Base-by-base conservation (phyloP, 2,797 vertebrate genomes). In the Eidolon dupreanum region DNA sequence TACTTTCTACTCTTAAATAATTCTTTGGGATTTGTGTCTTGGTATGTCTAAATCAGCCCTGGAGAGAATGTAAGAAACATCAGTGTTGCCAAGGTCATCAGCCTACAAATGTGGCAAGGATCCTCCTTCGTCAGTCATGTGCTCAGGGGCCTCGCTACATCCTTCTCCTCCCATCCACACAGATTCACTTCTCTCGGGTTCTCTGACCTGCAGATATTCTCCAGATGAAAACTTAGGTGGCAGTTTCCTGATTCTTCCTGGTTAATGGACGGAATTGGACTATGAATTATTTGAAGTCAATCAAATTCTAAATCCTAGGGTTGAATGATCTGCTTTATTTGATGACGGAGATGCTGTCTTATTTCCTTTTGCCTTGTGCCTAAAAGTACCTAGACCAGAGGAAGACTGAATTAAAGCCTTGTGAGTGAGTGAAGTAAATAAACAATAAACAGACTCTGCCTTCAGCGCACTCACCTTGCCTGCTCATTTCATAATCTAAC, bases 81-180 rank as follows among this genome's bases (percentile, higher is more conserved):
- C n/a, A 6, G 36, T 24, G 31, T 46, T 28, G 2, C 20, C 70
- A 55, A 74, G 79, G 10, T 15, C 19, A 26, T 57, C 24, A 16
- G 11, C 17, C 19, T 43, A 2, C n/a, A 26, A 36, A 57, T 41
- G 12, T 15, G 41, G 1, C 20, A 3, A 20, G 4, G 16, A n/a
- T 28, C 26, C 65, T n/a, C 28, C 9, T 66, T 24, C 55, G 4
- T 38, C 4, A 0, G 9, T 17, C 51, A 41, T 8, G 0, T 8
- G 9, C n/a, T 20, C 51, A 31, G 11, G 61, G 24, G 4, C 8
- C 12, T 33, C 7, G 4, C 41, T 57, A 31, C 2, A 6, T 16
- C 17, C 49, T 26, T 2, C 1, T 2, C 11, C 20, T 6, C 41
- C 51, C 4, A 8, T 16, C 36, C 33, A 5, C 8, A 8, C 12